Evolutionary conservation across 2,113 vertebrate species (phyloP).

Genomic region (Balaeniceps rex): DNA sequence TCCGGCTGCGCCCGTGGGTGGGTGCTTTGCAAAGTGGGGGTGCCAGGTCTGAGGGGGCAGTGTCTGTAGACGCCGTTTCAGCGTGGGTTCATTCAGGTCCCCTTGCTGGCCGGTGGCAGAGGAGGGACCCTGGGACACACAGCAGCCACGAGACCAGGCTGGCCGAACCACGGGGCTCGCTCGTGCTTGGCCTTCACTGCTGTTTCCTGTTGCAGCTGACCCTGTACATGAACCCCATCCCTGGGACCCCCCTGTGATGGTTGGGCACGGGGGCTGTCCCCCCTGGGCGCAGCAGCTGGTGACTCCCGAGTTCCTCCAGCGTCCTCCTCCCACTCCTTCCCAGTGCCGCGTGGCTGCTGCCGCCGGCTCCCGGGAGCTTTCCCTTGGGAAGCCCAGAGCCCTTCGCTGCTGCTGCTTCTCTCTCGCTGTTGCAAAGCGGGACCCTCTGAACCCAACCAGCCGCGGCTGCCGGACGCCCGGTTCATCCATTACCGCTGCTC

Average conservation of each 20-base stretch:
- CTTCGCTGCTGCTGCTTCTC: background rate
- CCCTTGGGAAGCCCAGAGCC: background rate
- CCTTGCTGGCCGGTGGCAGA: background rate
- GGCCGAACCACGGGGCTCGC: accelerated
- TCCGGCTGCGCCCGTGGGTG: accelerated
- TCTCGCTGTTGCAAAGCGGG: accelerated
- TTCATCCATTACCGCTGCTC: background rate
- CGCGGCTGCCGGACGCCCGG: accelerated
- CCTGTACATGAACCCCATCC: accelerated
- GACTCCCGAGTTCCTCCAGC: background rate
- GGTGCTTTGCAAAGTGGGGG: background rate
- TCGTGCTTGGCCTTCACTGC: background rate
- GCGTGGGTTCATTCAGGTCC: background rate
- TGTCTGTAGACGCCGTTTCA: background rate
- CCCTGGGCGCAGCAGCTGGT: accelerated
- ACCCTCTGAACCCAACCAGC: background rate
- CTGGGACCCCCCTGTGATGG: background rate
- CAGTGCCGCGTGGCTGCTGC: accelerated
- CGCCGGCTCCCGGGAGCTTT: background rate
- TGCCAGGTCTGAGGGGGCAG: background rate
- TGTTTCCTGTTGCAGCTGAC: background rate
- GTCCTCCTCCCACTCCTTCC: background rate
- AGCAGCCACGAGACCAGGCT: accelerated
- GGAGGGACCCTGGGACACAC: background rate
- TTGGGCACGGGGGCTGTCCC: background rate